A percentile compares a stretch with the other conserved stretches of the same genome.
These are phyloP conservation scores for Craniophora ligustri DNA, from an alignment of 2,888 invertebrate species.

Conservation along the genomic window DNA sequence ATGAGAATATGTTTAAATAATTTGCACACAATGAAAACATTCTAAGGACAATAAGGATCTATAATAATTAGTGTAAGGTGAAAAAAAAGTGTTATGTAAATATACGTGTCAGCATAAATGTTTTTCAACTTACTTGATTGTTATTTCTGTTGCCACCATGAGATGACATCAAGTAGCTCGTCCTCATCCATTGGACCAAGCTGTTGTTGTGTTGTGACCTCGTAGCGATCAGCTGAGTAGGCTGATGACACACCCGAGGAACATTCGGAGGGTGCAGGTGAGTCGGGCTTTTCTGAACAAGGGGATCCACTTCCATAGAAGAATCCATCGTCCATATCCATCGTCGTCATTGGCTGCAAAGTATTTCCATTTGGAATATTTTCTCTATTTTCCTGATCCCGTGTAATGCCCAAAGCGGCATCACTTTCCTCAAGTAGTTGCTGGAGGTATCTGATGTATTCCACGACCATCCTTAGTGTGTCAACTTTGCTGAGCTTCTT, in stretches of 20 bases:
- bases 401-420: slow-evolving; percentile 85
- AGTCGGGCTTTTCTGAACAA: slow-evolving; percentile 91
- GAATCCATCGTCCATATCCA: slow-evolving; percentile 86
- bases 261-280: slow-evolving; percentile 92
- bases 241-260: slow-evolving; percentile 89
- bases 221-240: slow-evolving; percentile 82
- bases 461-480: slow-evolving; percentile 96
- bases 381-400: slow-evolving; percentile 83
- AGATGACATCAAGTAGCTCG: slow-evolving; percentile 95
- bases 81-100: background rate
- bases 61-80: no score
- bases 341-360: slow-evolving; percentile 78
- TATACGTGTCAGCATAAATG: no score
- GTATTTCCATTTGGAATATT: slow-evolving; percentile 78
- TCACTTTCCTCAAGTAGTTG: slow-evolving; percentile 93
- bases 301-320: slow-evolving; percentile 86
- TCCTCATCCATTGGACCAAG: slow-evolving; percentile 95
- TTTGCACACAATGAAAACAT: no score
- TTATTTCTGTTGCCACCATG: slow-evolving; percentile 94
- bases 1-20: no score
- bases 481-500: slow-evolving; percentile 97
- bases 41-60: no score
- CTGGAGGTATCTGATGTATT: slow-evolving; percentile 96
- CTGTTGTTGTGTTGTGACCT: slow-evolving; percentile 82
- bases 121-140: slow-evolving; percentile 68